A percentile compares a stretch with the other conserved stretches of the same genome.
Conservation (phyloP, 2,113 vertebrate species). For the Petroica traversi region DNA sequence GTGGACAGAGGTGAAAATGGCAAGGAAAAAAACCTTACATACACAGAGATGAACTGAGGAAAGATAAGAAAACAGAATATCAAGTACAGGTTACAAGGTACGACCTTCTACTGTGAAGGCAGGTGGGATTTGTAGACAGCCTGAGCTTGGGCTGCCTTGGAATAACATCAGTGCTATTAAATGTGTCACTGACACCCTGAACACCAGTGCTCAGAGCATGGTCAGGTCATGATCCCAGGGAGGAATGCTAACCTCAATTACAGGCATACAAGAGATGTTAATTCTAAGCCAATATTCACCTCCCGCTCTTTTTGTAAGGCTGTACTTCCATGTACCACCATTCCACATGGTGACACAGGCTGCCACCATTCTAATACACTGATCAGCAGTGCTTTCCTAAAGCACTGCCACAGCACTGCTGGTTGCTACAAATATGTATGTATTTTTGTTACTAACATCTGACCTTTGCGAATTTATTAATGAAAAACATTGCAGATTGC, state of each 20-base stretch:
- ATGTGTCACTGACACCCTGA: neutral
- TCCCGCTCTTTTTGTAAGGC: neutral
- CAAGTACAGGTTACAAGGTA: neutral
- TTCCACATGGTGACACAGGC: neutral
- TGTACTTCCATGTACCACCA: neutral
- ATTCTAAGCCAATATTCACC: neutral
- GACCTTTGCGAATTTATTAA: slow-evolving; percentile 2
- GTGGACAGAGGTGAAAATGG: neutral
- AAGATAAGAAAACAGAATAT: neutral
- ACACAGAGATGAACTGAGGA: neutral
- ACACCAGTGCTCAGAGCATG: neutral
- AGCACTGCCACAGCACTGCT: neutral
- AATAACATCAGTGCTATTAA: neutral
- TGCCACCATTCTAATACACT: neutral
- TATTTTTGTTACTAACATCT: neutral
- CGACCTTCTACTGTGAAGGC: neutral
- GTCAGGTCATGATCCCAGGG: neutral
- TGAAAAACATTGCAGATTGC: neutral
- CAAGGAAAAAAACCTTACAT: neutral
- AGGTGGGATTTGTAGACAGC: neutral
- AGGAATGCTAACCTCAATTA: neutral
- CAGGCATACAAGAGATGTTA: neutral
- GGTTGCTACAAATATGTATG: neutral
- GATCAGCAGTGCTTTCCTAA: neutral
- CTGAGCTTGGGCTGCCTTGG: neutral